These are phyloP conservation scores for Papilio machaon DNA, from an alignment of 1,140 invertebrate genomes.

Conservation along the genomic window DNA sequence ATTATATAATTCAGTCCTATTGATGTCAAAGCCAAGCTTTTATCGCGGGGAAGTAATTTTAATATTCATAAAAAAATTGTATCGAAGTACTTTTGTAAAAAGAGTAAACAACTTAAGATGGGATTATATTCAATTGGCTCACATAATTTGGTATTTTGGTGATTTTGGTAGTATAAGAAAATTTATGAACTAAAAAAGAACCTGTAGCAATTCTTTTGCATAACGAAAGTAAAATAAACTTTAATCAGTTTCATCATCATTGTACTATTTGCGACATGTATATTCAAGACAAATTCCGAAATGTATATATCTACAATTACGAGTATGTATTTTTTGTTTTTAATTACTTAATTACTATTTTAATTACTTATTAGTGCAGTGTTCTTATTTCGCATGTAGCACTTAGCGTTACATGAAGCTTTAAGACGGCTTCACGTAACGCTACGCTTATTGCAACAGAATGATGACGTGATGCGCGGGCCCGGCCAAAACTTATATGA, in stretches of 20 bases:
- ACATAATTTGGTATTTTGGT: neutral
- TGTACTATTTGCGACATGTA: too few relatives aligned
- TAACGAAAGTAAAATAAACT: too few relatives aligned
- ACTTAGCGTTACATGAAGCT: neutral
- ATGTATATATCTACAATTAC: too few relatives aligned
- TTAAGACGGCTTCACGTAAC: slow-evolving; percentile 4
- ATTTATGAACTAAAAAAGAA: too few relatives aligned
- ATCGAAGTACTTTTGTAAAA: neutral
- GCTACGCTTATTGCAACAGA: slow-evolving; percentile 10
- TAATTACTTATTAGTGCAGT: neutral
- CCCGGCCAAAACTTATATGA: slow-evolving; percentile 43
- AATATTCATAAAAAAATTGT: neutral
- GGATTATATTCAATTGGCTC: neutral
- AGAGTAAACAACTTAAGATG: neutral
- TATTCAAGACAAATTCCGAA: too few relatives aligned
- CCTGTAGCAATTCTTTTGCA: too few relatives aligned
- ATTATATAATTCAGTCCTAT: slow-evolving; percentile 27
- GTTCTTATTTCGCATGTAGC: neutral
- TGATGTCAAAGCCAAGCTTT: slow-evolving; percentile 22
- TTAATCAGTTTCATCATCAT: too few relatives aligned
- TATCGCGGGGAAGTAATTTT: neutral
- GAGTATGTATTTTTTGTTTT: too few relatives aligned
- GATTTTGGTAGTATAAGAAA: too few relatives aligned
- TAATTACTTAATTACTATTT: neutral
- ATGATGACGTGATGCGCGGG: neutral